Evolutionary conservation across 2,888 invertebrate genomes (phyloP), one percentile per base, ranked within the genome.

Genomic region (Chymomyza caudatula): DNA sequence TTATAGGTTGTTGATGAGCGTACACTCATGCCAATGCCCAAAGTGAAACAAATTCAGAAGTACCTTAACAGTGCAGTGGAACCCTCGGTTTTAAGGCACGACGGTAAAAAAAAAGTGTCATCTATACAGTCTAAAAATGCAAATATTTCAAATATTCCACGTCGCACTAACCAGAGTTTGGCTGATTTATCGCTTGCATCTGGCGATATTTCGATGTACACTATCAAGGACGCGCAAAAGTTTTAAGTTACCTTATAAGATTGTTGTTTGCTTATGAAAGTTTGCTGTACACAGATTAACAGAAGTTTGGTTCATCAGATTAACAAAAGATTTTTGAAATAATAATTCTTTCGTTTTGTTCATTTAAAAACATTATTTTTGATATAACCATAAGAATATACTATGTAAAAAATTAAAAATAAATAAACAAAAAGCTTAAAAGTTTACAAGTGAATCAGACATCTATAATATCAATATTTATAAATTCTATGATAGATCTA

Each of bases 151-250:
- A 65, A 75, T 3, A 71, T 69, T 25, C 73, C 77, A 4, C 76
- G 74, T 2, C 78, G 63, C n/a, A 70, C 69, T 23, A 75, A 74
- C 47, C 67, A 74, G 5, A 91, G 90, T 69, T 80, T 91, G 52
- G 90, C 89, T 2, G 88, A 91, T 85, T 74, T 91, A 11, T 89
- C 90, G 4, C 57, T 91, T 15, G 86, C 88, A 54, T 88, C 90
- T 1, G 90, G 90, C 0, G 91, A 91, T 76, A 82, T 91, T 17
- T 91, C 91, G 0, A 64, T 91, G 49, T 90, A 90, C 51, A 89
- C 91, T 1, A 87, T 90, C 23, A 90, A 87, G 71, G 90, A 90
- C 90, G 92, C 86, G 88, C 88, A 88, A 57, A 90, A 89, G 69
- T 89, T 89, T 76, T 88, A 77, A 76, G 47, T 25, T 59, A n/a